A percentile compares a stretch with the other conserved stretches of the same genome.
Evolutionary conservation across 2,888 invertebrate species (phyloP).

Genomic region (Nudaria mundana): DNA sequence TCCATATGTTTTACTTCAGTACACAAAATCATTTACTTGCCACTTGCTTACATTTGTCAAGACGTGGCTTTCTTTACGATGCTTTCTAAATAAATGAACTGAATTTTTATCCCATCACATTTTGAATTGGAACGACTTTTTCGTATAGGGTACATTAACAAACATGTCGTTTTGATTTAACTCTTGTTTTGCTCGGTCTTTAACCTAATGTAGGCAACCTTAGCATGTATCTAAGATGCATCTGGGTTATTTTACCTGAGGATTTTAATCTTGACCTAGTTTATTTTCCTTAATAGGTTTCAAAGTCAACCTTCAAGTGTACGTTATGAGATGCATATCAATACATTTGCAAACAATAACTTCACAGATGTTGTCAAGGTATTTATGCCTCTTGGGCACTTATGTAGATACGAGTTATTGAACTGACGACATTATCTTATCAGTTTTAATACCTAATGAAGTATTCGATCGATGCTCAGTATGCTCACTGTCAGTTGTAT

Average conservation of each 20-base stretch:
- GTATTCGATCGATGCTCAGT: conserved; percentile 43
- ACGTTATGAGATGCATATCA: conserved; percentile 32
- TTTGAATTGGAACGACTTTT: too few species aligned
- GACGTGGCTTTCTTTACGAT: not conserved
- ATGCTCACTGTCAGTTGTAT: conserved; percentile 41
- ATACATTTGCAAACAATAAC: conserved; percentile 48
- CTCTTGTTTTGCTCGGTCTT: too few species aligned
- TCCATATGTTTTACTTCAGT: conserved; percentile 43
- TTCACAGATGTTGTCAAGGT: conserved; percentile 27
- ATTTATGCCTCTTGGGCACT: conserved; percentile 37
- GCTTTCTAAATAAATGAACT: not conserved
- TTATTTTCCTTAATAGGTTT: conserved; percentile 35
- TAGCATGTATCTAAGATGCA: too few species aligned
- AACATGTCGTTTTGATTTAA: too few species aligned
- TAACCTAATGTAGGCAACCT: too few species aligned
- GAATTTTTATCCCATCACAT: too few species aligned
- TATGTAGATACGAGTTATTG: conserved; percentile 58
- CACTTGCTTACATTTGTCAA: not conserved
- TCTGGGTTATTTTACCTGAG: too few species aligned
- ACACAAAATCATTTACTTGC: conserved; percentile 17
- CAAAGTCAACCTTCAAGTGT: conserved; percentile 34
- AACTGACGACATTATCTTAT: conserved; percentile 70
- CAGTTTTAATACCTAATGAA: conserved; percentile 56
- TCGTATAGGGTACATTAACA: too few species aligned
- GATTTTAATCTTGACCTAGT: conserved; percentile 48